phyloP scores from a whole-genome alignment of 2,797 vertebrate genomes.

The Meriones psammophilus region DNA sequence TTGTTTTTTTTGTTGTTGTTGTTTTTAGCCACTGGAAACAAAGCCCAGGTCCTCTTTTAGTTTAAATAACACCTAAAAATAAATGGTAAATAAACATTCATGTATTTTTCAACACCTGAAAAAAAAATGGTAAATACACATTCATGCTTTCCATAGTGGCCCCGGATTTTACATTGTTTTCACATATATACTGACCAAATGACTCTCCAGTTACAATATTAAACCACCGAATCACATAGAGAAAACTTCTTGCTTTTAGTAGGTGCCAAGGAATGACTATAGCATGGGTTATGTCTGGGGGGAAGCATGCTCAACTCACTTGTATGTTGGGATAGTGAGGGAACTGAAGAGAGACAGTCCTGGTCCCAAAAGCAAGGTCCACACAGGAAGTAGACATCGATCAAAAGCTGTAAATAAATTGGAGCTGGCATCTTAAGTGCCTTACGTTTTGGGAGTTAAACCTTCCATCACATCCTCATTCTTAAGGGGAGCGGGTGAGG shows the following conservation, averaged over 20 bases:
- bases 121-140: not conserved
- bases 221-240: slow-evolving; percentile 27
- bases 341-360: not conserved
- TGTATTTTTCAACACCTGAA: not conserved
- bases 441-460: slow-evolving; percentile 85
- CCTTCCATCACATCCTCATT: slow-evolving; percentile 84
- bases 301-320: accelerated
- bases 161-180: not conserved
- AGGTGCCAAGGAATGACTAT: not conserved
- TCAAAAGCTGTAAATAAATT: slow-evolving; percentile 86
- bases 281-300: not conserved
- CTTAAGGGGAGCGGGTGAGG: slow-evolving; percentile 84
- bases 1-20: too few relatives aligned
- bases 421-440: slow-evolving; percentile 86
- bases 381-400: slow-evolving; percentile 75
- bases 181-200: not conserved
- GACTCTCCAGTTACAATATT: slow-evolving; percentile 50
- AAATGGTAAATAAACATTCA: not conserved
- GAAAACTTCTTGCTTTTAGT: slow-evolving; percentile 2
- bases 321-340: not conserved
- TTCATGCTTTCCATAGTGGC: not conserved
- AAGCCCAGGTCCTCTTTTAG: not conserved
- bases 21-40: too few relatives aligned
- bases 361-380: slow-evolving; percentile 56
- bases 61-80: not conserved